phyloP scores from a whole-genome alignment of 2,113 vertebrate genomes.

The Beaufortia kweichowensis region DNA sequence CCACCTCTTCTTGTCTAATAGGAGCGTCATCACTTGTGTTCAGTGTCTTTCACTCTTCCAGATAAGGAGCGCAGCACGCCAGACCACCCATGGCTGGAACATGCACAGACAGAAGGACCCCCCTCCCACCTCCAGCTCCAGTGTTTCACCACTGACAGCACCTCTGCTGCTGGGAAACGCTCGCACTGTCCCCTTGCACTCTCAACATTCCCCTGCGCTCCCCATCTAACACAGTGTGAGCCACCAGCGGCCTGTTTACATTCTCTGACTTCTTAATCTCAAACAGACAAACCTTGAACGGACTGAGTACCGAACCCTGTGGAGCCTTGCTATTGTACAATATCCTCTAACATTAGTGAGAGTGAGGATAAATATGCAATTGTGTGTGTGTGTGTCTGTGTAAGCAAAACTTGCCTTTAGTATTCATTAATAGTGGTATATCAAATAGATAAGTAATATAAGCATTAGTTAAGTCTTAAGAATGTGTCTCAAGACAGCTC shows the following conservation, averaged over 20 bases:
- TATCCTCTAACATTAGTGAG: constrained; percentile 21
- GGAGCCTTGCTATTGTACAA: constrained; percentile 38
- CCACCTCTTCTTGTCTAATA: constrained; percentile 13
- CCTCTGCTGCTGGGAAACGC: constrained; percentile 29
- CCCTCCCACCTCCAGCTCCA: neutral
- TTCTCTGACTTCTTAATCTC: constrained; percentile 57
- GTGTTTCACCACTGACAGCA: constrained; percentile 14
- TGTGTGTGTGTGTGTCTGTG: neutral
- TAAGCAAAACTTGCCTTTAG: no score
- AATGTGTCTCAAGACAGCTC: neutral
- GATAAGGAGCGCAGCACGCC: constrained; percentile 60
- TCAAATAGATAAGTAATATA: no score
- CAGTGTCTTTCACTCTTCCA: constrained; percentile 56
- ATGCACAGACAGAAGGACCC: constrained; percentile 31
- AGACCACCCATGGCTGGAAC: constrained; percentile 68
- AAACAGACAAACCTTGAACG: constrained; percentile 44
- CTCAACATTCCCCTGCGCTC: neutral
- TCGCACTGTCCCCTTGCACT: constrained; percentile 14
- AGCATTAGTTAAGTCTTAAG: no score
- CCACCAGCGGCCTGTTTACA: constrained; percentile 61
- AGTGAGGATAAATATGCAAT: neutral
- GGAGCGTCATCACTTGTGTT: constrained; percentile 32
- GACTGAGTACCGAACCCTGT: constrained; percentile 48
- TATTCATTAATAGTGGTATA: no score
- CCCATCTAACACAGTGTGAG: constrained; percentile 5